These are phyloP conservation scores for Thunnus thynnus DNA, from an alignment of 2,113 vertebrate genomes.

Conservation along the genomic window DNA sequence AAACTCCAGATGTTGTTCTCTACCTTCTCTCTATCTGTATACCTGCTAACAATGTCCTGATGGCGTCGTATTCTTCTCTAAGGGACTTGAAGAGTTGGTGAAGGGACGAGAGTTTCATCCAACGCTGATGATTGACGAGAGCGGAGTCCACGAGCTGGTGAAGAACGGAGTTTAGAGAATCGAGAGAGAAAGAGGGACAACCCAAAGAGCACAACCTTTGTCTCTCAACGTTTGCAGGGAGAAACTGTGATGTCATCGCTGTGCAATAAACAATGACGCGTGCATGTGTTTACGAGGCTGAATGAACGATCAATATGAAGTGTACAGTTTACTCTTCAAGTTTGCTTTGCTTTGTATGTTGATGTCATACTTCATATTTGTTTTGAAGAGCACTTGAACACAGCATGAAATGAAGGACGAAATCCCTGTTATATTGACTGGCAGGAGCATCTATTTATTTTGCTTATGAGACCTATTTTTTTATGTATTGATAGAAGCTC, in stretches of 20 bases:
- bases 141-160: slow-evolving; percentile 89
- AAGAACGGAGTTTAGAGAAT: slow-evolving; percentile 89
- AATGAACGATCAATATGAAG: slow-evolving; percentile 52
- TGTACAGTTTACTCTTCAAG: slow-evolving; percentile 37
- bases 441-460: slow-evolving; percentile 85
- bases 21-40: neutral
- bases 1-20: slow-evolving; percentile 34
- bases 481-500: slow-evolving; percentile 67
- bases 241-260: slow-evolving; percentile 75
- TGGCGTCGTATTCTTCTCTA: neutral
- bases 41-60: neutral
- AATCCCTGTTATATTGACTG: slow-evolving; percentile 45
- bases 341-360: slow-evolving; percentile 40
- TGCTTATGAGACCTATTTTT: slow-evolving; percentile 82
- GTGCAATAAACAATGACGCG: slow-evolving; percentile 77
- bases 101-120: slow-evolving; percentile 88
- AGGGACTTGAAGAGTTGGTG: slow-evolving; percentile 92
- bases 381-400: slow-evolving; percentile 61
- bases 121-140: slow-evolving; percentile 89
- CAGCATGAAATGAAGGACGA: slow-evolving; percentile 69
- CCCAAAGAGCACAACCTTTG: slow-evolving; percentile 45
- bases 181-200: neutral
- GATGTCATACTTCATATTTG: slow-evolving; percentile 19
- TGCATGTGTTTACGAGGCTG: slow-evolving; percentile 14
- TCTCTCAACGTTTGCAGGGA: slow-evolving; percentile 45